Evolutionary conservation across 2,797 vertebrate genomes (phyloP), one percentile per base, ranked within the genome.

Genomic region (Anomalospiza imberbis): DNA sequence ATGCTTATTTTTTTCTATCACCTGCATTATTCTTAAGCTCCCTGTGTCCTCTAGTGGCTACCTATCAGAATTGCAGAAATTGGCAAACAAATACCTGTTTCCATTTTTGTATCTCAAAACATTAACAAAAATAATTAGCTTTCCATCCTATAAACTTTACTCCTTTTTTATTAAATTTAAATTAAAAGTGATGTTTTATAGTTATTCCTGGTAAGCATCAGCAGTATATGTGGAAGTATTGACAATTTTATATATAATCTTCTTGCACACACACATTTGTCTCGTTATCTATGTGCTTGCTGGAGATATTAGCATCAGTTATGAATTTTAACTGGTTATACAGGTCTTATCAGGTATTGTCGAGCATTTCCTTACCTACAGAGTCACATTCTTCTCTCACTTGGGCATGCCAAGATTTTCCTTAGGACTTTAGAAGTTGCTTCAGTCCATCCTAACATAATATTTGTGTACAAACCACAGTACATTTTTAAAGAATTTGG

Each of bases 11-110:
- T 80, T 79, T 71, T 17, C 34, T 17, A 10, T 18, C 19, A n/a
- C 7, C 34, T 68, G 38, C 17, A 13, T 47, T 44, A 88, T 85
- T 66, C 31, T 89, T 83, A 45, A 94, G 22, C 28, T 72, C 40
- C 29, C 77, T 89, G 10, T 72, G 67, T 90, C 95, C 85, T 92
- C 87, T 96, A 78, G 80, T 70, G 75, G 89, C 62, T 88, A 25
- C 21, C n/a, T 45, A 68, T 40, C 7, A 71, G 45, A 51, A 96
- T 13, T 85, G 67, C 73, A 89, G 45, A 36, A 74, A 82, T 10
- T 13, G 38, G 13, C 17, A 89, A 57, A 84, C 4, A 67, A 68
- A 45, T 9, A 29, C 3, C 62, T 16, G 3, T 55, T 81, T 86
- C 40, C 4, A 24, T 80, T 51, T 75, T 77, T 34, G 38, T 51